phyloP scores from a whole-genome alignment of 2,113 vertebrate genomes.

The Recurvirostra avosetta region DNA sequence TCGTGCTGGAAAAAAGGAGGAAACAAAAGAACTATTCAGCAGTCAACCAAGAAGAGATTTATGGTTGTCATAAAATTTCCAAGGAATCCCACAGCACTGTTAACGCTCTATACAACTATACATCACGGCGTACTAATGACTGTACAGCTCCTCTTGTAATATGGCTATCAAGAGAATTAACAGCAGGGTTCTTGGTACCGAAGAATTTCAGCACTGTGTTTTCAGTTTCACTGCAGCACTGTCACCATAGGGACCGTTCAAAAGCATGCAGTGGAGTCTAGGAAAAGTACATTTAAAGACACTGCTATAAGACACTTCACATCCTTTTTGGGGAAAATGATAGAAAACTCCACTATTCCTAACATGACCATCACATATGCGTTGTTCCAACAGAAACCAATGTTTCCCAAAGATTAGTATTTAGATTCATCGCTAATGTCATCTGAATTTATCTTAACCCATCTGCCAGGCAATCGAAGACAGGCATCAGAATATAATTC shows the following conservation, averaged over 20 bases:
- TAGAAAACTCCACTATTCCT: not conserved
- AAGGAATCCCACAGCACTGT: not conserved
- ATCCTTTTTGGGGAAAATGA: not conserved
- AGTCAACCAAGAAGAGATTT: not conserved
- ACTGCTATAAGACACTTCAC: not conserved
- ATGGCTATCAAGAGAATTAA: not conserved
- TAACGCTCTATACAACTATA: not conserved
- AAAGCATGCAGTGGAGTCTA: not conserved
- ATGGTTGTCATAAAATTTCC: not conserved
- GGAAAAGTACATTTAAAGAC: not conserved
- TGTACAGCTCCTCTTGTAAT: not conserved
- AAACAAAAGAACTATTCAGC: not conserved
- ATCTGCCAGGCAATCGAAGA: not conserved
- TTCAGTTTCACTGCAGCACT: slow-evolving; percentile 4
- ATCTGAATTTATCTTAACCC: not conserved
- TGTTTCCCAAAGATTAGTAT: not conserved
- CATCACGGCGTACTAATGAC: not conserved
- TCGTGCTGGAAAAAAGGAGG: slow-evolving; percentile 74
- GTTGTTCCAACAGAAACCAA: not conserved
- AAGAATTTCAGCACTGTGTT: not conserved
- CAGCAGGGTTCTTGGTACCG: accelerated
- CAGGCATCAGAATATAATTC: not conserved
- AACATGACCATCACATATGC: accelerated
- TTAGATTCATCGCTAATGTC: not conserved
- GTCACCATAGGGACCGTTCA: not conserved